phyloP scores from a whole-genome alignment of 2,888 invertebrate genomes.

The Pycnomerus fuliginosus region DNA sequence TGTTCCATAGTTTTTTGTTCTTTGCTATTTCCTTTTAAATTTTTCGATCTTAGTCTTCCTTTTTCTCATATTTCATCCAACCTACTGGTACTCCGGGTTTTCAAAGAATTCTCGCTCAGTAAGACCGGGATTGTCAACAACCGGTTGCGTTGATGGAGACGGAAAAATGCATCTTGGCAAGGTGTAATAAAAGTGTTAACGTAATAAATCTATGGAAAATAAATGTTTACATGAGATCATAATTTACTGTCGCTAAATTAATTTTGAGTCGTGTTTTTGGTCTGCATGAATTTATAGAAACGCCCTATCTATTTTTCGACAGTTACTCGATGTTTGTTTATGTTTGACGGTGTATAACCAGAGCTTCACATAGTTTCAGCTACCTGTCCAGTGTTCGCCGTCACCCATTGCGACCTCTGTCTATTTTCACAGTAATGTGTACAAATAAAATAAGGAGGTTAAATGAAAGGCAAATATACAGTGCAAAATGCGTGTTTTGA shows the following conservation, averaged over 20 bases:
- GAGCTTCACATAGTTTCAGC: conserved; percentile 27
- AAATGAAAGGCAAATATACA: conserved; percentile 20
- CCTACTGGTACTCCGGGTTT: too few relatives aligned
- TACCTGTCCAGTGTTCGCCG: conserved; percentile 32
- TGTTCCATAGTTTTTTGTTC: too few relatives aligned
- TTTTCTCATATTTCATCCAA: too few relatives aligned
- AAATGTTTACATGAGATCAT: conserved; percentile 26
- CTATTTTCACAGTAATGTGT: conserved; percentile 24
- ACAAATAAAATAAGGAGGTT: conserved; percentile 25
- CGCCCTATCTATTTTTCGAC: conserved; percentile 34
- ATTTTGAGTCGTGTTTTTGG: conserved; percentile 24
- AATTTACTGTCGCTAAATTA: conserved; percentile 28
- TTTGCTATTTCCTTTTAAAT: too few relatives aligned
- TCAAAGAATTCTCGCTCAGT: too few relatives aligned
- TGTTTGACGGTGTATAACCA: conserved; percentile 29
- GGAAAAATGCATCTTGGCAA: too few relatives aligned
- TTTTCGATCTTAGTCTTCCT: too few relatives aligned
- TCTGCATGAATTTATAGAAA: conserved; percentile 28
- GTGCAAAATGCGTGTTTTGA: conserved; percentile 11
- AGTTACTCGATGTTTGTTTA: conserved; percentile 34
- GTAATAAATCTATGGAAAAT: conserved; percentile 26
- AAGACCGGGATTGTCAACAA: too few relatives aligned
- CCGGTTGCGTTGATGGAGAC: too few relatives aligned
- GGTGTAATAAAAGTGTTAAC: too few relatives aligned
- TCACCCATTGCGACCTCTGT: conserved; percentile 25